Evolutionary conservation across 2,888 invertebrate genomes (phyloP).

Genomic region (Trissolcus brochymenae): DNA sequence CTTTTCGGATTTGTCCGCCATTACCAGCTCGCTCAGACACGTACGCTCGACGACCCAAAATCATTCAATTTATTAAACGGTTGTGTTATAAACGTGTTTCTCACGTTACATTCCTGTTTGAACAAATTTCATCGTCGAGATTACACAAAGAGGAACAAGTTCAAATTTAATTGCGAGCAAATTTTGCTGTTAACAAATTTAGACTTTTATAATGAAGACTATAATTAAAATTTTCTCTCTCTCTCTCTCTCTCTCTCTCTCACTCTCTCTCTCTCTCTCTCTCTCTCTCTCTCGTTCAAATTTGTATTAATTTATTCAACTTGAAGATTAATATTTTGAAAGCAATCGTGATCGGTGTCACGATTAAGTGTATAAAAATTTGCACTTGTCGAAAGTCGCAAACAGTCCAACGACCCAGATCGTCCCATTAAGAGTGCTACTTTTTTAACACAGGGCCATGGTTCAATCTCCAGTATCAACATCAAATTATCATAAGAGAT

Average conservation of each 20-base stretch:
- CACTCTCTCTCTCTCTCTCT: no score
- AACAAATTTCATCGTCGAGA: conserved; percentile 27
- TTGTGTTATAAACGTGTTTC: conserved; percentile 24
- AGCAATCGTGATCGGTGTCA: conserved; percentile 35
- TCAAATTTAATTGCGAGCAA: no score
- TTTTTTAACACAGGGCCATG: conserved; percentile 4
- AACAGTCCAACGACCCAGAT: conserved; percentile 24
- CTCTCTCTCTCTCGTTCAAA: no score
- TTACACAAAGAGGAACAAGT: conserved; percentile 1
- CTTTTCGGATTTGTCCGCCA: conserved; percentile 48
- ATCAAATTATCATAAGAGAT: not conserved
- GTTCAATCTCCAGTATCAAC: conserved; percentile 15
- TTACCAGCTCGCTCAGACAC: conserved; percentile 18
- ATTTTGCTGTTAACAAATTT: no score
- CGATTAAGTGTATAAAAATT: conserved; percentile 33
- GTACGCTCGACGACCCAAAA: conserved; percentile 9
- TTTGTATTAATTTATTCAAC: not conserved
- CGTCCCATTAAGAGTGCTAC: conserved; percentile 17
- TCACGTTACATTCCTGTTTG: not conserved
- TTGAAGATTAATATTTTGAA: conserved; percentile 15
- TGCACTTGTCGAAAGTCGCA: conserved; percentile 28
- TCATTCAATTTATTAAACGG: conserved; percentile 34
- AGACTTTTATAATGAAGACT: no score
- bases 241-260: no score
- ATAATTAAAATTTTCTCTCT: no score